Percentiles rank a stretch among this genome's conserved stretches.
Evolutionary conservation across 2,888 invertebrate species (phyloP).

Genomic region (Mamestra brassicae): DNA sequence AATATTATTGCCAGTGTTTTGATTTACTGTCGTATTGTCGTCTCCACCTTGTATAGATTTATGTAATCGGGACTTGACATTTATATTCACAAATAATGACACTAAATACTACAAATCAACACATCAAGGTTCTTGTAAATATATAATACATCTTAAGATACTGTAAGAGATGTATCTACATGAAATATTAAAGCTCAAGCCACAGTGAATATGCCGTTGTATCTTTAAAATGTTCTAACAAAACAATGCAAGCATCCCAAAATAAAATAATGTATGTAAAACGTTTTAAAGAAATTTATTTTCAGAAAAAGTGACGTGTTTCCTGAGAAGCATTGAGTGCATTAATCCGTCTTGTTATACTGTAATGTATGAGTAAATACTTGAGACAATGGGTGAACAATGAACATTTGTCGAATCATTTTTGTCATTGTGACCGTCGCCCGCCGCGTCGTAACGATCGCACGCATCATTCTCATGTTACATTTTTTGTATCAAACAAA

Average conservation of each 20-base stretch:
- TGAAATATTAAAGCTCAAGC: conserved; percentile 2
- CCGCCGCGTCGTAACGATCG: conserved; percentile 16
- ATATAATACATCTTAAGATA: background rate
- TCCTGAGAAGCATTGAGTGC: conserved; percentile 1
- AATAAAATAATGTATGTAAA: conserved; percentile 18
- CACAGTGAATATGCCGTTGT: background rate
- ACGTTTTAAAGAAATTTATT: conserved; percentile 16
- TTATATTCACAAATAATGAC: background rate
- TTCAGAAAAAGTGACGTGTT: conserved; percentile 6
- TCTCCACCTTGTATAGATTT: background rate
- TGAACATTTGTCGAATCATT: conserved; percentile 29
- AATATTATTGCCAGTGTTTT: too few species aligned
- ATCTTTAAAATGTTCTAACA: conserved; percentile 10
- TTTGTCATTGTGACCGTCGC: conserved; percentile 40
- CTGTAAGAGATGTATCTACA: background rate
- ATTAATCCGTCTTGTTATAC: conserved; percentile 13
- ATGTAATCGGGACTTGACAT: background rate
- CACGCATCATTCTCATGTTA: conserved; percentile 20
- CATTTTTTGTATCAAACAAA: conserved; percentile 31
- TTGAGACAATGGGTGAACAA: conserved; percentile 24
- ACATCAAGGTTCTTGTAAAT: background rate
- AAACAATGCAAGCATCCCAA: background rate
- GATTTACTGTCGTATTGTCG: too few species aligned
- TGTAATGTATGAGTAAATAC: conserved; percentile 19
- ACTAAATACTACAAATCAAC: background rate